Conservation (phyloP, 2,113 vertebrate genomes). For the Varanus komodoensis region DNA sequence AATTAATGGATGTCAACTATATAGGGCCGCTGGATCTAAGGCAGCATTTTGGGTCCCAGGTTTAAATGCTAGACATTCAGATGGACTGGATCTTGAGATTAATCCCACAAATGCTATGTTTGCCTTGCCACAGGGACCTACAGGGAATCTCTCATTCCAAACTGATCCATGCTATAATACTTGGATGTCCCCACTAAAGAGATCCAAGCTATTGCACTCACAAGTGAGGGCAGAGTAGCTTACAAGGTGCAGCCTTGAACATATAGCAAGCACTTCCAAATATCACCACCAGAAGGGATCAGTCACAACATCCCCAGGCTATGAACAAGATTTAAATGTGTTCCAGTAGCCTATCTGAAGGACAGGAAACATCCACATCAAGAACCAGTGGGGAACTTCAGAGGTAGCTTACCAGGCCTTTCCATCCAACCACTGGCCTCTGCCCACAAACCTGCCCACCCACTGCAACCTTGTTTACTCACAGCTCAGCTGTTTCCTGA, state of each 20-base stretch:
- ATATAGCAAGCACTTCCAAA: background rate
- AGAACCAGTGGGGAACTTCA: background rate
- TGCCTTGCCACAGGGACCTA: no score
- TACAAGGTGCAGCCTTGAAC: no score
- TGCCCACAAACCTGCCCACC: background rate
- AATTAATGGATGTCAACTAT: background rate
- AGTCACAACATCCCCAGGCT: background rate
- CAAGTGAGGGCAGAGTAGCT: background rate
- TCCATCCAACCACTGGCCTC: no score
- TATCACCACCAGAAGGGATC: background rate
- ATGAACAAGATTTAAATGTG: background rate
- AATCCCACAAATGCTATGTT: background rate
- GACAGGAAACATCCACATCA: background rate
- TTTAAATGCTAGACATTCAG: background rate
- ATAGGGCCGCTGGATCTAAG: no score
- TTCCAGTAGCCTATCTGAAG: background rate
- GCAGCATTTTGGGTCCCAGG: background rate
- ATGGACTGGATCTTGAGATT: background rate
- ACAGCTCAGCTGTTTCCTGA: no score
- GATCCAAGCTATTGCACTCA: background rate
- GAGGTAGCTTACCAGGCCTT: no score
- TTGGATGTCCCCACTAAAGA: background rate
- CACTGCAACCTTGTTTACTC: background rate
- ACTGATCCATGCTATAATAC: background rate
- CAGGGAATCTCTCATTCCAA: no score